These are phyloP conservation scores for Cyprinodon variegatus DNA, from an alignment of 2,113 vertebrate genomes.

Conservation along the genomic window DNA sequence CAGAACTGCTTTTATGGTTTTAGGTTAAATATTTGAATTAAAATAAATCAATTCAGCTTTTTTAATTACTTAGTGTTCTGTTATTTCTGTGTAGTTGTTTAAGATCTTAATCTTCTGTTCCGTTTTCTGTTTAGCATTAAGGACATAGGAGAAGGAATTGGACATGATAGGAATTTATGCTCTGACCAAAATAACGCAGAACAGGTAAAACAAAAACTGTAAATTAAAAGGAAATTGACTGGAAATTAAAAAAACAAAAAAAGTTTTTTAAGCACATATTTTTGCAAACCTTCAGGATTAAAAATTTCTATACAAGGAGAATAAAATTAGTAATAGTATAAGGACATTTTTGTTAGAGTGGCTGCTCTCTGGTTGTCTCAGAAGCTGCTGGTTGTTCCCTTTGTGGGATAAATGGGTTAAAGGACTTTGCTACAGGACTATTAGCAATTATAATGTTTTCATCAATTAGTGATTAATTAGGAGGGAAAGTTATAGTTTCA, in stretches of 20 bases:
- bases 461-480: neutral
- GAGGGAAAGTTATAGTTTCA: slow-evolving; percentile 9
- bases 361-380: neutral
- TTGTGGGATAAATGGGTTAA: neutral
- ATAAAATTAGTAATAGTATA: neutral
- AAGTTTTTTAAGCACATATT: too few species aligned
- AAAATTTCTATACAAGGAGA: neutral
- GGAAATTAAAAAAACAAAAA: neutral
- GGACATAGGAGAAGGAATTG: too few species aligned
- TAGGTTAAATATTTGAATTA: too few species aligned
- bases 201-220: neutral
- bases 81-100: too few species aligned
- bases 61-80: too few species aligned
- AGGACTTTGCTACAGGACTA: too few species aligned
- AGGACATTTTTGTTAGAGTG: neutral
- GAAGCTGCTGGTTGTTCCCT: neutral
- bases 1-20: too few species aligned
- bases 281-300: neutral
- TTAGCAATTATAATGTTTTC: too few species aligned
- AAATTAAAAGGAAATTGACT: neutral
- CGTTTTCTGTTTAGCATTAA: too few species aligned
- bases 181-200: neutral
- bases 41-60: too few species aligned
- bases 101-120: too few species aligned
- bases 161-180: too few species aligned